A percentile compares a stretch with the other conserved stretches of the same genome.
Evolutionary conservation across 1,140 invertebrate genomes (phyloP).

Genomic region (Philopotamus ludificatus): DNA sequence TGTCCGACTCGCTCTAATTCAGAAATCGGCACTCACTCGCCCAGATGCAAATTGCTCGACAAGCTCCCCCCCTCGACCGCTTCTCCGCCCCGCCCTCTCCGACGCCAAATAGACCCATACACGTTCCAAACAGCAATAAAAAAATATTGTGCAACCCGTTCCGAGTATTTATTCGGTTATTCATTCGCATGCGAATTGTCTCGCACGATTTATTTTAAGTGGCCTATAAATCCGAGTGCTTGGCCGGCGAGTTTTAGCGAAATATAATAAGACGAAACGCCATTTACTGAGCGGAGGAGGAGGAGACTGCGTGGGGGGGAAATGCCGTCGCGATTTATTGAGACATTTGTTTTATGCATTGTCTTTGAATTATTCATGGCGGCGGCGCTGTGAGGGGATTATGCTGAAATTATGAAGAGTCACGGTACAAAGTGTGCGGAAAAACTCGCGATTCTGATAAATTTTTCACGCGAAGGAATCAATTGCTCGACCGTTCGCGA

Average conservation of each 20-base stretch:
- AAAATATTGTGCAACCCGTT: too few relatives aligned
- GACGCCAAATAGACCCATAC: too few relatives aligned
- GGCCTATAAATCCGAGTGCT: constrained; percentile 1
- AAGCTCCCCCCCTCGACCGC: background rate
- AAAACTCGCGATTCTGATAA: background rate
- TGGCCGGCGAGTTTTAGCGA: constrained; percentile 14
- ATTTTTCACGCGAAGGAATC: too few relatives aligned
- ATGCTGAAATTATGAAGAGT: background rate
- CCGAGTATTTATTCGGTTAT: too few relatives aligned
- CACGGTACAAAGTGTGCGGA: background rate
- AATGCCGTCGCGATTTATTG: constrained; percentile 28
- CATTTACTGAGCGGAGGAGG: too few relatives aligned
- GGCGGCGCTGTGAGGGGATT: background rate
- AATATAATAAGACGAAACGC: constrained; percentile 20
- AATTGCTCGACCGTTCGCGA: too few relatives aligned
- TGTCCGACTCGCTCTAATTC: background rate
- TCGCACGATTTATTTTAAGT: constrained; percentile 21
- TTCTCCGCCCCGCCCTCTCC: too few relatives aligned
- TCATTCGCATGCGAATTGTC: constrained; percentile 9
- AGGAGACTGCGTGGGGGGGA: constrained; percentile 10
- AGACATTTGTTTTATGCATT: constrained; percentile 33
- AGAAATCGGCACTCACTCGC: too few relatives aligned
- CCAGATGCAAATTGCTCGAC: background rate
- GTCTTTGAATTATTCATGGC: constrained; percentile 36
- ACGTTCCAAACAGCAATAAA: too few relatives aligned